Evolutionary conservation across 2,888 invertebrate species (phyloP), one percentile per base, ranked within the genome.

Genomic region (Aphodius granarius): DNA sequence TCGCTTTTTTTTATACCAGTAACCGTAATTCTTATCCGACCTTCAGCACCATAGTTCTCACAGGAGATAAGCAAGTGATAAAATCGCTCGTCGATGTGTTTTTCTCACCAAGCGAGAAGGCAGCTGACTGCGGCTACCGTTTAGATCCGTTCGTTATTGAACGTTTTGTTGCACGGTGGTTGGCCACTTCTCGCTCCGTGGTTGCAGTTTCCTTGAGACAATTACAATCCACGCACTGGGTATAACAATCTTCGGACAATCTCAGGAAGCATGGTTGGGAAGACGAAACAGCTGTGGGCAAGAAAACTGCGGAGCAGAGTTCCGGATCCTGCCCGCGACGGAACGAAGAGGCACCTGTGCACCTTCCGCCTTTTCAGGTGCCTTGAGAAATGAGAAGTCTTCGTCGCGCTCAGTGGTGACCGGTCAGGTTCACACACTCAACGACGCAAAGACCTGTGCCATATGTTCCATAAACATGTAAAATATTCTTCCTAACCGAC

Each of bases 201-300:
- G 43, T 43, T 43, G 43, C 43, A 43, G 43, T 43, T 43, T 43
- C 43, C 43, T 43, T 43, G 43, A 43, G 43, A 43, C 43, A 43
- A 43, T 43, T 43, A 43, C 9, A 43, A 43, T 43, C 43, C 43
- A 43, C 43, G 43, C 43, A 43, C 43, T 22, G n/a, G 21, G 68
- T 22, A 22, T 68, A 68, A n/a, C n/a, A n/a, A 68, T 68, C 68
- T 68, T 68, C 2, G 66, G 81, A 84, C 84, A 85, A 85, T 85
- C 84, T 83, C 81, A 85, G 85, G 85, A 85, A 85, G 84, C 83
- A 85, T 85, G 85, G 84, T 85, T 80, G 81, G 83, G 81, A 83
- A 82, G 80, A 81, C 82, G 80, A 81, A 81, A 77, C 78, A 83
- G 83, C 84, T 83, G 82, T 83, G 81, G 79, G 73, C 76, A 79